A percentile compares a stretch with the other conserved stretches of the same genome.
Evolutionary conservation across 2,888 invertebrate genomes (phyloP).

Genomic region (Oscheius sp.): DNA sequence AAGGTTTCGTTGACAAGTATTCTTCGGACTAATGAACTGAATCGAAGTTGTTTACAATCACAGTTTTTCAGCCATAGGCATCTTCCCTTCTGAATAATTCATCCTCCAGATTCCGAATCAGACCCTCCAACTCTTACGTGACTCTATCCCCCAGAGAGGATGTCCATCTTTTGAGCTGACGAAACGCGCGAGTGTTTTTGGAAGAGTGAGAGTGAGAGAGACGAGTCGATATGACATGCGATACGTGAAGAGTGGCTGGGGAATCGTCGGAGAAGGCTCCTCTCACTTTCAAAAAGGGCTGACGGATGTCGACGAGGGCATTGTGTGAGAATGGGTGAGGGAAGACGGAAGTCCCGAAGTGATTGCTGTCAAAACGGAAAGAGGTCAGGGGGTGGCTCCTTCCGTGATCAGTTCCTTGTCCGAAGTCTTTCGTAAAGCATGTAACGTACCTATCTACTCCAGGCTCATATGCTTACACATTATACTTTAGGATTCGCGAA

Average conservation of each 20-base stretch:
- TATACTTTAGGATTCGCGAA: no score
- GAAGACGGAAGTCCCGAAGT: slow-evolving; percentile 20
- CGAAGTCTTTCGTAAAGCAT: no score
- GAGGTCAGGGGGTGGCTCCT: no score
- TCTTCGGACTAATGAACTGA: no score
- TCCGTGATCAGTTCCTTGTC: no score
- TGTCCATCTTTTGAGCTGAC: slow-evolving; percentile 8
- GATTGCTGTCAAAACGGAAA: background rate
- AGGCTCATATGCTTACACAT: no score
- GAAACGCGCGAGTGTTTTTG: slow-evolving; percentile 33
- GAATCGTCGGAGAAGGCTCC: slow-evolving; percentile 3
- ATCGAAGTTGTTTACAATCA: no score
- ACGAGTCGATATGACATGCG: slow-evolving; percentile 35
- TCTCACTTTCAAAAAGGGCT: background rate
- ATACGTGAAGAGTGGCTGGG: slow-evolving; percentile 33
- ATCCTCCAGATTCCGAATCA: no score
- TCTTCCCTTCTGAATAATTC: no score
- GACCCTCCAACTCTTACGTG: background rate
- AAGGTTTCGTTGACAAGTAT: no score
- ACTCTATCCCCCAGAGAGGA: background rate
- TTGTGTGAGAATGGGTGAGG: background rate
- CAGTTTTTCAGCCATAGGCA: no score
- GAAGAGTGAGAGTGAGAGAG: background rate
- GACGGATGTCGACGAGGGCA: background rate
- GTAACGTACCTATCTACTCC: no score